These are phyloP conservation scores for Drosophila biarmipes DNA, from an alignment of 1,140 invertebrate genomes.

Conservation along the genomic window DNA sequence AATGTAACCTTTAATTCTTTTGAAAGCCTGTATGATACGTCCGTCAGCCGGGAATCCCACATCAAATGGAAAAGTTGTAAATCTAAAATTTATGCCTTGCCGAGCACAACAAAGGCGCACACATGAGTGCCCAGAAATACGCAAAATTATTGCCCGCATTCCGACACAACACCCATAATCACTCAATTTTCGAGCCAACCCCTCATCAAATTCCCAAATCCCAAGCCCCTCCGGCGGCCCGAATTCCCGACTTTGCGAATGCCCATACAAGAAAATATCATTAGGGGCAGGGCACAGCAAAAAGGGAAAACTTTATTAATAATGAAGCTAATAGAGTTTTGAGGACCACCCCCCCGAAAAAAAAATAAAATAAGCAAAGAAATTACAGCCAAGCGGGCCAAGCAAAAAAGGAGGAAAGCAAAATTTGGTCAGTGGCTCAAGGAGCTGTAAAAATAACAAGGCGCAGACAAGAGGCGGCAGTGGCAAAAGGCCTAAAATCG, in stretches of 20 bases:
- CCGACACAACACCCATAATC: slow-evolving; percentile 45
- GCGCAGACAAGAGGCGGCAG: slow-evolving; percentile 74
- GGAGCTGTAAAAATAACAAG: slow-evolving; percentile 73
- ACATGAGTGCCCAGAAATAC: neutral
- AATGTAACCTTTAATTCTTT: no score
- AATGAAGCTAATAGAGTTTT: slow-evolving; percentile 54
- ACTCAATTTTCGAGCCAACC: slow-evolving; percentile 36
- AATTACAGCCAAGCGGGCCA: slow-evolving; percentile 18
- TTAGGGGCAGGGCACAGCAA: slow-evolving; percentile 6
- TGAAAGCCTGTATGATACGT: no score
- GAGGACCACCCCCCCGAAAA: slow-evolving; percentile 30
- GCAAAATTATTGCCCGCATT: slow-evolving; percentile 23
- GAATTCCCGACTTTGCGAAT: slow-evolving; percentile 26
- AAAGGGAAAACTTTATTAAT: slow-evolving; percentile 54
- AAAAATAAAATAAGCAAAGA: slow-evolving; percentile 11
- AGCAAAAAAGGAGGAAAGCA: slow-evolving; percentile 7
- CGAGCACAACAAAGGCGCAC: neutral
- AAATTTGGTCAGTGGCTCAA: slow-evolving; percentile 55
- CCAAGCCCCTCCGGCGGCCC: neutral
- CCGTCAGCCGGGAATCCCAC: neutral
- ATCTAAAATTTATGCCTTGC: neutral
- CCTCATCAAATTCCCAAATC: slow-evolving; percentile 24
- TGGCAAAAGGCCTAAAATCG: slow-evolving; percentile 18
- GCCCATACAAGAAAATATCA: slow-evolving; percentile 45
- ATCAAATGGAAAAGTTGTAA: neutral